These are phyloP conservation scores for Sycophila sp. DNA, from an alignment of 1,140 invertebrate species.

Conservation along the genomic window DNA sequence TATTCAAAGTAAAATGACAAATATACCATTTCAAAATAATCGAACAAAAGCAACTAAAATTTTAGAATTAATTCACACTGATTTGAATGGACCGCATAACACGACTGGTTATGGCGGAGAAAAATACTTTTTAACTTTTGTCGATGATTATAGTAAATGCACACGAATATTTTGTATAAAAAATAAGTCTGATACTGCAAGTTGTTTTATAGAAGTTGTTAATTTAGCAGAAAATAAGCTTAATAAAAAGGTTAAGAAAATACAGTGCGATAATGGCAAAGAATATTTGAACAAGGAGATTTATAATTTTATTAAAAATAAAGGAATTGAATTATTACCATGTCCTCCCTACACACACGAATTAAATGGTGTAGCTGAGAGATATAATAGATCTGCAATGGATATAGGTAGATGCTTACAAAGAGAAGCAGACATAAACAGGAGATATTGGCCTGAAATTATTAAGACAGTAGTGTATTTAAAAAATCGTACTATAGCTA, in stretches of 20 bases:
- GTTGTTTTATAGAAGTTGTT: background rate
- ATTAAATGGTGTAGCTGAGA: constrained; percentile 14
- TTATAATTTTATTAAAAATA: constrained; percentile 1
- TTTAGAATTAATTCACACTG: too few relatives aligned
- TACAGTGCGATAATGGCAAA: background rate
- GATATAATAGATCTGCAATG: constrained; percentile 18
- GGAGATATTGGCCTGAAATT: constrained; percentile 14
- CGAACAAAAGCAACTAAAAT: too few relatives aligned
- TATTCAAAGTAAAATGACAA: too few relatives aligned
- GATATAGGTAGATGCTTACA: background rate
- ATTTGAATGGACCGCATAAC: too few relatives aligned
- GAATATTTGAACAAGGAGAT: constrained; percentile 3
- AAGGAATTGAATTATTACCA: constrained; percentile 14
- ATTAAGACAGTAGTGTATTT: constrained; percentile 3
- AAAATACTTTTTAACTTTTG: background rate
- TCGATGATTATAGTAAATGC: too few relatives aligned
- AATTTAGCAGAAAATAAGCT: background rate
- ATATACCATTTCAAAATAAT: too few relatives aligned
- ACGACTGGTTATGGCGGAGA: background rate
- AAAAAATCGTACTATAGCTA: constrained; percentile 7
- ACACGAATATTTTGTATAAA: too few relatives aligned
- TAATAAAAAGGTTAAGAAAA: background rate
- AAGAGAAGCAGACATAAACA: background rate
- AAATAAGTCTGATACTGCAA: background rate
- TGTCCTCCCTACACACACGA: constrained; percentile 12